phyloP scores from a whole-genome alignment of 2,888 invertebrate species.

The Acanthosoma haemorrhoidale region DNA sequence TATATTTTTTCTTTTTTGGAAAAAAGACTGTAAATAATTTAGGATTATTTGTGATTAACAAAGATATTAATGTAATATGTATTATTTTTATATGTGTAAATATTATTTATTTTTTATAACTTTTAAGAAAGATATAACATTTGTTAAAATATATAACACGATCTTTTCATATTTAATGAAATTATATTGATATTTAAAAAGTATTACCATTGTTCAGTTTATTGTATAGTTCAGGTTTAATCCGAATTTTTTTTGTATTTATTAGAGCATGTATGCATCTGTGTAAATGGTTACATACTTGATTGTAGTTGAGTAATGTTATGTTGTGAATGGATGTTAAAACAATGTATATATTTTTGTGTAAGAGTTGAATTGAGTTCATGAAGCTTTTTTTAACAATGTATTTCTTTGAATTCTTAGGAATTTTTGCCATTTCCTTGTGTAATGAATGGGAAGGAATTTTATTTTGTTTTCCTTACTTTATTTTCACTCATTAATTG shows the following conservation, averaged over 20 bases:
- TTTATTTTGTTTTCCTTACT: neutral
- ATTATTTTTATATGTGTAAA: conserved; percentile 24
- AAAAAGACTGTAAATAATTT: conserved; percentile 24
- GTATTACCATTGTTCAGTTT: conserved; percentile 2
- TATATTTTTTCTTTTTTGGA: neutral
- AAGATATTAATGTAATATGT: conserved; percentile 27
- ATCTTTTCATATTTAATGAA: neutral
- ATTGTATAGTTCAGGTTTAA: neutral
- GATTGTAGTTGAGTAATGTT: neutral
- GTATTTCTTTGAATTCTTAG: neutral
- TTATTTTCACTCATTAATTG: neutral
- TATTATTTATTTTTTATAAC: conserved; percentile 22
- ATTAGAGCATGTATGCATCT: neutral
- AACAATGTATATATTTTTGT: too few species aligned
- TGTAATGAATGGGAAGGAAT: neutral
- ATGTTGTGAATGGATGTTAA: neutral
- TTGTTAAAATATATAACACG: conserved; percentile 4
- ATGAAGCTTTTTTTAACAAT: too few species aligned
- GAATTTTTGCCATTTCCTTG: neutral
- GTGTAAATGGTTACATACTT: neutral
- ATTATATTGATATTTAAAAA: neutral
- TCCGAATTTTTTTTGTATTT: neutral
- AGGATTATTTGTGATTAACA: conserved; percentile 25
- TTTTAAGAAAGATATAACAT: conserved; percentile 1
- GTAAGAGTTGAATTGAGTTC: too few species aligned